These are phyloP conservation scores for Rhynchophorus ferrugineus DNA, from an alignment of 1,140 invertebrate species.

Conservation along the genomic window DNA sequence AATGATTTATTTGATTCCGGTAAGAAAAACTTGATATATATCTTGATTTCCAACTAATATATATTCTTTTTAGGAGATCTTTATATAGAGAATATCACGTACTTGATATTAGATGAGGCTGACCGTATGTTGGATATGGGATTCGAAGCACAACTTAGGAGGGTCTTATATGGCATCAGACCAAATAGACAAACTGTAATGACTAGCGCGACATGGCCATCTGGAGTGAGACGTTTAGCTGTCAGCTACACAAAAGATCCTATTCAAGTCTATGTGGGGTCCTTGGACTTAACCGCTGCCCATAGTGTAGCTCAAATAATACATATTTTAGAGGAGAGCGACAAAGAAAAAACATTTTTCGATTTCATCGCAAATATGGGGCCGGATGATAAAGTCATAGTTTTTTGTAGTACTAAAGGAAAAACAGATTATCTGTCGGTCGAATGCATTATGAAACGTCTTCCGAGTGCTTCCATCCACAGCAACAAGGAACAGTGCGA, in stretches of 20 bases:
- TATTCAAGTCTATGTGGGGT: slow-evolving; percentile 81
- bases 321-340: slow-evolving; percentile 62
- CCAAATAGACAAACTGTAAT: slow-evolving; percentile 38
- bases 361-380: slow-evolving; percentile 32
- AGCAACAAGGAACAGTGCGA: slow-evolving; percentile 83
- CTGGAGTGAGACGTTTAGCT: slow-evolving; percentile 69
- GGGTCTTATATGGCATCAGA: slow-evolving; percentile 51
- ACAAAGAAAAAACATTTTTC: slow-evolving; percentile 50
- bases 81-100: slow-evolving; percentile 63
- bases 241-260: slow-evolving; percentile 81
- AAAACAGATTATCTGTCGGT: slow-evolving; percentile 74
- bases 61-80: slow-evolving; percentile 52
- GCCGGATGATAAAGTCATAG: slow-evolving; percentile 56
- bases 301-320: slow-evolving; percentile 75
- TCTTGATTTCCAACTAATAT: no score
- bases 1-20: slow-evolving; percentile 71
- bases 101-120: slow-evolving; percentile 89
- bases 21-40: not conserved
- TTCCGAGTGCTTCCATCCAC: slow-evolving; percentile 72
- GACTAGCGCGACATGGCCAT: slow-evolving; percentile 81
- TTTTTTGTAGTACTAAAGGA: slow-evolving; percentile 81
- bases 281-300: slow-evolving; percentile 75
- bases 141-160: slow-evolving; percentile 69
- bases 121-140: slow-evolving; percentile 96
- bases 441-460: slow-evolving; percentile 61